phyloP scores from a whole-genome alignment of 2,113 vertebrate species.

The Paedocypris sp. region DNA sequence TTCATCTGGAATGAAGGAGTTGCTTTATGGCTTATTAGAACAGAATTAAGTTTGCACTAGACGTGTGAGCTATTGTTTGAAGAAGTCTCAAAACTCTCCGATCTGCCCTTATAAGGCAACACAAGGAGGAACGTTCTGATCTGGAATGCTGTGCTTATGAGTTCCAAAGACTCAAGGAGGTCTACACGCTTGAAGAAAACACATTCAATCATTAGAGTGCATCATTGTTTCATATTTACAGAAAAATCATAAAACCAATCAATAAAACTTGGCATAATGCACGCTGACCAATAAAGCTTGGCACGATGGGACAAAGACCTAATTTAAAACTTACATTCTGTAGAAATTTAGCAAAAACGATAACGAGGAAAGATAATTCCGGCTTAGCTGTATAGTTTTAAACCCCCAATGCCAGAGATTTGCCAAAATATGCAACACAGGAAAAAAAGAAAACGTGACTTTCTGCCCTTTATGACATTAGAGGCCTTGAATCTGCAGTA shows the following conservation, averaged over 20 bases:
- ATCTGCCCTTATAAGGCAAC: constrained; percentile 41
- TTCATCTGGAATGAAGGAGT: not conserved
- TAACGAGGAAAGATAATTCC: no score
- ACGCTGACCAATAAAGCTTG: no score
- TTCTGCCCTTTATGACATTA: not conserved
- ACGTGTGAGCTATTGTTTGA: constrained; percentile 31
- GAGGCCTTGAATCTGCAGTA: not conserved
- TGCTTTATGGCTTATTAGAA: constrained; percentile 31
- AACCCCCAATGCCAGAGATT: no score
- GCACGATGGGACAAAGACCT: no score
- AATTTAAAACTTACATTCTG: no score
- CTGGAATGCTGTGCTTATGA: constrained; percentile 24
- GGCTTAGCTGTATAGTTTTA: no score
- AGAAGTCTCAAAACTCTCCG: constrained; percentile 31
- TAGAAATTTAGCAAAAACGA: no score
- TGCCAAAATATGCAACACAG: not conserved
- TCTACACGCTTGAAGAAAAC: not conserved
- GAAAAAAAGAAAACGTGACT: not conserved
- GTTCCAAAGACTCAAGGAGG: constrained; percentile 3
- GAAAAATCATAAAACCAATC: no score
- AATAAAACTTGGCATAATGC: no score
- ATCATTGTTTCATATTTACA: no score
- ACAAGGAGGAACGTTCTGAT: constrained; percentile 13
- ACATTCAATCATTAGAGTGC: not conserved
- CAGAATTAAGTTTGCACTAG: constrained; percentile 16